Conservation (phyloP, 1,140 invertebrate genomes). For the Drosophila rufa region DNA sequence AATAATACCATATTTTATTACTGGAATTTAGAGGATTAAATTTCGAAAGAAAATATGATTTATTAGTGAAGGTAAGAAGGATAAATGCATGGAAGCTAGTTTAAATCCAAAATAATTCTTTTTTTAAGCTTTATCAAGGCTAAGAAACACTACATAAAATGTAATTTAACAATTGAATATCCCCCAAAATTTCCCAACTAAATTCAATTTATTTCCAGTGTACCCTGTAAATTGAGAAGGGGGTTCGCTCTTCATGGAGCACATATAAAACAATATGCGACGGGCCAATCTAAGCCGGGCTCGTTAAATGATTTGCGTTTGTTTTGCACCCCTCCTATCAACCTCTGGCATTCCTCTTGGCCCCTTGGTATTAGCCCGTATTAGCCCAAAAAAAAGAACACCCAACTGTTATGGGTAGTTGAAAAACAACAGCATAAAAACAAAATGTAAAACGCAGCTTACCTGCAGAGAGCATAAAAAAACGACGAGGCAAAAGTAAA, state of each 20-base stretch:
- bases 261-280: constrained; percentile 80
- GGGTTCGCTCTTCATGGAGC: constrained; percentile 3
- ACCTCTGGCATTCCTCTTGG: not conserved
- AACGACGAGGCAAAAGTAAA: constrained; percentile 1
- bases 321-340: constrained; percentile 47
- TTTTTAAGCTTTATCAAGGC: too few relatives aligned
- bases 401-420: constrained; percentile 43
- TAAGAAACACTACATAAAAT: too few relatives aligned
- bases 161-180: too few relatives aligned
- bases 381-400: constrained; percentile 52
- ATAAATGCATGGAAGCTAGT: too few relatives aligned
- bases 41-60: not conserved
- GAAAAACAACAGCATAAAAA: constrained; percentile 37
- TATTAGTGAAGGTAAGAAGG: not conserved
- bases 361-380: constrained; percentile 59
- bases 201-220: not conserved
- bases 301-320: constrained; percentile 83
- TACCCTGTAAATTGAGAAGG: constrained; percentile 4
- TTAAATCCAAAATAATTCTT: too few relatives aligned
- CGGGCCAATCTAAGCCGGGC: constrained; percentile 66
- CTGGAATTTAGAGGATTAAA: too few relatives aligned
- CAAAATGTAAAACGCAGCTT: constrained; percentile 73
- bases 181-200: accelerated
- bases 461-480: constrained; percentile 76
- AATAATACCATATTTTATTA: not conserved